Conservation (phyloP, 1,140 invertebrate genomes). For the Lerema accius region DNA sequence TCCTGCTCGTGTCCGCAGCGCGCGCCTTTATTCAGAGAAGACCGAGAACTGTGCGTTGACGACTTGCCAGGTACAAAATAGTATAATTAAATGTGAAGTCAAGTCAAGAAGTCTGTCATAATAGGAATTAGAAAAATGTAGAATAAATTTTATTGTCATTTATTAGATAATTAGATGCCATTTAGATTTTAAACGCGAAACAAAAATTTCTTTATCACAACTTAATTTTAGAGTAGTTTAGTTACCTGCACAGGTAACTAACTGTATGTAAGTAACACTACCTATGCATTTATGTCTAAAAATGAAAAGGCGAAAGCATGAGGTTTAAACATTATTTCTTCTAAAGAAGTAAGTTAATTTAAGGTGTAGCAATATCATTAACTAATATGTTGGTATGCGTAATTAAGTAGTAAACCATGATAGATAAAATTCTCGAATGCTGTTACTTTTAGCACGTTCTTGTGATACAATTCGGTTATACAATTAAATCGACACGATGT, state of each 20-base stretch:
- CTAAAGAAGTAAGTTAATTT: conserved; percentile 1
- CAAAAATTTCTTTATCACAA: no score
- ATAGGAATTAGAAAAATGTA: no score
- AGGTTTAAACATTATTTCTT: no score
- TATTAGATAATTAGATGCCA: no score
- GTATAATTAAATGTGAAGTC: background rate
- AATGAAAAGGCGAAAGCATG: no score
- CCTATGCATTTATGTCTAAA: no score
- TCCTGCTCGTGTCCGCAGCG: conserved; percentile 67
- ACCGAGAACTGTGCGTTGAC: conserved; percentile 71
- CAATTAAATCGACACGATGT: conserved; percentile 23
- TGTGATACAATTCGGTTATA: conserved; percentile 25
- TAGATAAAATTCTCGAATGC: conserved; percentile 16
- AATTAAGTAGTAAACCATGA: background rate
- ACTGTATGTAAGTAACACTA: no score
- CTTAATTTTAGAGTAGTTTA: no score
- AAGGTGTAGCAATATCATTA: conserved; percentile 25
- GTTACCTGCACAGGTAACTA: no score
- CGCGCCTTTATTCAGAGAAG: conserved; percentile 72
- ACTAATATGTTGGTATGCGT: background rate
- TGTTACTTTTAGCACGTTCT: conserved; percentile 31
- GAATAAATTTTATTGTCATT: no score
- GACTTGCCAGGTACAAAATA: conserved; percentile 65
- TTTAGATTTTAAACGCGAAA: no score
- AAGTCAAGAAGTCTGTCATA: no score